phyloP scores from a whole-genome alignment of 2,113 vertebrate genomes.

The Rutilus rutilus region DNA sequence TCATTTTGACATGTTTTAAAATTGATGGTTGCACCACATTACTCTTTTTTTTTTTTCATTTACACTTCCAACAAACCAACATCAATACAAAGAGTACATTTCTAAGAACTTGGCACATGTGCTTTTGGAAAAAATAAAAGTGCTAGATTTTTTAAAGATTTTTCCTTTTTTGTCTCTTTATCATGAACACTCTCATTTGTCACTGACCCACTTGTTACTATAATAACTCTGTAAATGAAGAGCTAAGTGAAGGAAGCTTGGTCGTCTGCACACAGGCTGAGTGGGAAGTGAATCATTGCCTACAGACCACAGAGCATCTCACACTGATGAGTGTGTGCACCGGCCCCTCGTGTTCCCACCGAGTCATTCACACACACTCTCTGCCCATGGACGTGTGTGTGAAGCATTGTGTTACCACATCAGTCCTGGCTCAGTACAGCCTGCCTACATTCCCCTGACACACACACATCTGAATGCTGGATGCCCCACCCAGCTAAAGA shows the following conservation, averaged over 20 bases:
- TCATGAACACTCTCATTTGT: conserved; percentile 3
- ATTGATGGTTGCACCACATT: neutral
- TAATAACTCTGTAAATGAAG: conserved; percentile 17
- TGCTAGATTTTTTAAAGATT: neutral
- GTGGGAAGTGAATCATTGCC: conserved; percentile 50
- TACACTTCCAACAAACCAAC: neutral
- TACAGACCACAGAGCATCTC: conserved; percentile 38
- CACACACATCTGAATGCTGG: neutral
- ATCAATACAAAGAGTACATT: neutral
- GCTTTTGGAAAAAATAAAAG: too few species aligned
- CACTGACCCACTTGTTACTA: conserved; percentile 9
- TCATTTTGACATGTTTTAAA: neutral
- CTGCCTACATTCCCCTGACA: conserved; percentile 34
- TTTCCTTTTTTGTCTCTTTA: neutral
- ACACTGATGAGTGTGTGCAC: conserved; percentile 12
- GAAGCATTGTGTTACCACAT: conserved; percentile 35
- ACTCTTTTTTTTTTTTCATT: neutral
- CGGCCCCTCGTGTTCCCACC: conserved; percentile 18
- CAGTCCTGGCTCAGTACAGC: conserved; percentile 7
- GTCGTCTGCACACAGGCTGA: conserved; percentile 34
- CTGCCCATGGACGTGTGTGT: conserved; percentile 28
- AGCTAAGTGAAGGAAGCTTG: neutral
- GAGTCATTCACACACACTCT: conserved; percentile 47
- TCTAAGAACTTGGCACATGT: neutral
- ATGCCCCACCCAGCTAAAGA: conserved; percentile 35